Evolutionary conservation across 64 coral and sea anemone species (phyloP).

Genomic region (Acropora yongei): DNA sequence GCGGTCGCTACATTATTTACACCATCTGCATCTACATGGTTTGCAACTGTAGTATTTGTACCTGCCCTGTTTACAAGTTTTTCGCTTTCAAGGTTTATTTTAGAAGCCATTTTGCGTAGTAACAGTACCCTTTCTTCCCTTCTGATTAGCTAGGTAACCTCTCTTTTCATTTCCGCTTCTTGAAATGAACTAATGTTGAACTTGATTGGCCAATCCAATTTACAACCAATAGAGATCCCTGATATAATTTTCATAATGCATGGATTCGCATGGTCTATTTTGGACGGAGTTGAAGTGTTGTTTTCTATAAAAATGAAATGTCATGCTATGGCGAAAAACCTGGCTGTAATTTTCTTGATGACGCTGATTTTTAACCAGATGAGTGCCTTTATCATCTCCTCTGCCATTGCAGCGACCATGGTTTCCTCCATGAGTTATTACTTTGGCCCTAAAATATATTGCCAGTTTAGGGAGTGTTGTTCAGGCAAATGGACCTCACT

Average conservation of each 20-base stretch:
- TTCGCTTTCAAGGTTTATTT: too few species aligned
- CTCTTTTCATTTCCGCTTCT: background rate
- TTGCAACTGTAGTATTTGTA: background rate
- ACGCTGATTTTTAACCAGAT: background rate
- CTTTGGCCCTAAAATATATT: conserved; percentile 5
- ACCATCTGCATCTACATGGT: background rate
- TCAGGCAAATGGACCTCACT: conserved; percentile 60
- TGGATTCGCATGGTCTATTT: background rate
- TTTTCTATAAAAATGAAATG: too few species aligned
- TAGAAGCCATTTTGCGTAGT: background rate
- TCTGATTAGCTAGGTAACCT: background rate
- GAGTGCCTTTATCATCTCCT: background rate
- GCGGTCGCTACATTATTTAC: too few species aligned
- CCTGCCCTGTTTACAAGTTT: background rate
- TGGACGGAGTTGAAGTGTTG: background rate
- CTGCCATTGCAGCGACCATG: background rate
- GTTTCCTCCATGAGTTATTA: background rate
- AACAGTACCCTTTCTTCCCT: background rate
- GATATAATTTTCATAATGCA: background rate
- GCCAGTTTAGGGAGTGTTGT: conserved; percentile 75
- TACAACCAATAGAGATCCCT: background rate
- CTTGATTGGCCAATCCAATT: background rate
- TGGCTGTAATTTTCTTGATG: background rate
- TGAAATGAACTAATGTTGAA: too few species aligned
- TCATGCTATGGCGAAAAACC: background rate